Base-by-base conservation (phyloP, 2,113 vertebrate species). In the Corythoichthys intestinalis region DNA sequence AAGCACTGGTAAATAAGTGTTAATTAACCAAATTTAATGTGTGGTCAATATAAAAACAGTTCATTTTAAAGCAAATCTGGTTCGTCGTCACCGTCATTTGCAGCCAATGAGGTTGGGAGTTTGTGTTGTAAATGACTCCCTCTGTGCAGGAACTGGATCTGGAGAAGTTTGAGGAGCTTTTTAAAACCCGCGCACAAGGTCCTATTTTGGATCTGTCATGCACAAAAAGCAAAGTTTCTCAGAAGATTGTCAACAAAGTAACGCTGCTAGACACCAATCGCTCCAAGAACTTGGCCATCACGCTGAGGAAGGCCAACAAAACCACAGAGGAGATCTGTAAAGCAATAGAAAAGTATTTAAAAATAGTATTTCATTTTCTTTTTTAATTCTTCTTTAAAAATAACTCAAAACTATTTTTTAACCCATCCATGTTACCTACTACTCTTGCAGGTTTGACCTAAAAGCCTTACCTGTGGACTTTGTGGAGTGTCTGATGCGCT, bases 271-370 rank as follows among this genome's bases (percentile, higher is more conserved):
- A 99, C 1, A 88, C 95, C 82, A 99, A 98, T 78, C 93, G 97
- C 17, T 96, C 96, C 84, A 98, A 98, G 91, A 99, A 98, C 91
- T 81, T 99, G 67, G 96, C 97, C 80, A 99, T 99, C 89, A 98
- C 96, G 1, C 90, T 99, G 52, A 92, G 96, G 74, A 98, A 97
- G 82, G 96, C 94, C 0, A 94, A 94, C 77, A 95, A 95, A 83
- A 85, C 89, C 60, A 71, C 95, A 0, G 96, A 98, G 65, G 97
- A 99, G 87, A 99, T 98, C 87, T 98, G 96, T 92, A 92, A 91
- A 83, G 96, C 97, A 69, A 96, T 98, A 83, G 94, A 98, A 90
- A 97, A 88, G 96, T 98, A 90, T 0, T 88, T 37, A 38, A 28
- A 4, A 20, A 11, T 39, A 34, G 15, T 13, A 10, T 47, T 14